phyloP scores from a whole-genome alignment of 2,888 invertebrate species.

The Anodontia alba region DNA sequence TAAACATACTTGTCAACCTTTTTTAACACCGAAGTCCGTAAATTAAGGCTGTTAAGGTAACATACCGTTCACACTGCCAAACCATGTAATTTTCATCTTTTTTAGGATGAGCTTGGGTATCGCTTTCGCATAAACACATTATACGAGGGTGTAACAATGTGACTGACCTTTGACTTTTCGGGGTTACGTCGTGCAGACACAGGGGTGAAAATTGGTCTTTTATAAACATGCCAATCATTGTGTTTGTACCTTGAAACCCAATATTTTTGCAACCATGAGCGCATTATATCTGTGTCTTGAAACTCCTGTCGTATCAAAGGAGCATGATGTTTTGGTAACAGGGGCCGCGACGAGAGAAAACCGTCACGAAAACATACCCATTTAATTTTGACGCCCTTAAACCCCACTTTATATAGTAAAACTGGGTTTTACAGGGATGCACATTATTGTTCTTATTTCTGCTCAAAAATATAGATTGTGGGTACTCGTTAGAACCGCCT shows the following conservation, averaged over 20 bases:
- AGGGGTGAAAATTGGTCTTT: background rate
- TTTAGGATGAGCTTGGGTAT: background rate
- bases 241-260: constrained; percentile 1
- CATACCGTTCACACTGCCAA: constrained; percentile 1
- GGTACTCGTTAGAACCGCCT: no score
- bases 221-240: background rate
- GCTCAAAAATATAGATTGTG: no score
- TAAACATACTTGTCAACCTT: background rate
- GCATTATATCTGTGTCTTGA: background rate
- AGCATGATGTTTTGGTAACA: no score
- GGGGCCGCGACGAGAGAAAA: no score
- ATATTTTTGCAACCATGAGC: constrained; percentile 7
- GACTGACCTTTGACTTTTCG: background rate
- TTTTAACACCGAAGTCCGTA: background rate
- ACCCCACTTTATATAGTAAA: no score
- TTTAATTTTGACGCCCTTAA: no score
- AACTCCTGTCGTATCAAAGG: background rate
- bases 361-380: no score
- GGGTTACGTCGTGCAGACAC: background rate
- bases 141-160: background rate
- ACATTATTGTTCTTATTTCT: no score
- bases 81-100: constrained; percentile 6
- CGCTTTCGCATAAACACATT: constrained; percentile 3
- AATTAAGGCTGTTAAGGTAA: background rate
- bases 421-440: no score